Evolutionary conservation across 2,888 invertebrate species (phyloP), one percentile per base, ranked within the genome.

Genomic region (Herminia tarsipennalis): DNA sequence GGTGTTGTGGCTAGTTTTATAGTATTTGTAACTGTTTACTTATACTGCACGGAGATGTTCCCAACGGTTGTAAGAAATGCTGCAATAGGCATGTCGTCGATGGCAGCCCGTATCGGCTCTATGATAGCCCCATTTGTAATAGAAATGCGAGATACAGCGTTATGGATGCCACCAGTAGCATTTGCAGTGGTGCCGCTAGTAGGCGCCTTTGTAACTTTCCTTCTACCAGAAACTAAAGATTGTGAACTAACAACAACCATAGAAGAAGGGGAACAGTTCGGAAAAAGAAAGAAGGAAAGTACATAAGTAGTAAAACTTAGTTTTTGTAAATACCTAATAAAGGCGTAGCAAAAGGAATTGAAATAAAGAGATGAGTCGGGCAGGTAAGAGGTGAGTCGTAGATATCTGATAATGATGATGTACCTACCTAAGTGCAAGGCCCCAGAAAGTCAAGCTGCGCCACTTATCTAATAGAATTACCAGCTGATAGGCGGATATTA

Each of bases 61-160:
- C 98, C 98, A 0, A 98, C 98, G 0, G 95, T 97, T 1, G 95
- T 97, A 1, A 92, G 98, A 20, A 98, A 97, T 68, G 95, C 95
- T 33, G 98, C 97, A 0, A 92, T 98, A 41, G 98, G 98, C 0
- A 92, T 95, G n/a, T 95, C 96, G n/a, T 98, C 97, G 0, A 96
- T 97, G 94, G 93, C 95, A 72, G 97, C 97, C 0, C 93, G 98
- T 56, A 88, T 97, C 14, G 98, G 98, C 0, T 97, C 97, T 0
- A 96, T 98, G 92, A 63, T 95, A 5, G 96, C 98, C 0, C 97
- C 98, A 0, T 96, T 96, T 72, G 93, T 98, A 4, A 94, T 95
- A 12, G 93, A 93, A 14, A 68, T 95, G 68, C 84, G 81, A 39
- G 75, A 80, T 17, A 73, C 90, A 0, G 82, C 87, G 5, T 41